Base-by-base conservation (phyloP, 2,888 invertebrate genomes). In the Exocentrus adspersus region DNA sequence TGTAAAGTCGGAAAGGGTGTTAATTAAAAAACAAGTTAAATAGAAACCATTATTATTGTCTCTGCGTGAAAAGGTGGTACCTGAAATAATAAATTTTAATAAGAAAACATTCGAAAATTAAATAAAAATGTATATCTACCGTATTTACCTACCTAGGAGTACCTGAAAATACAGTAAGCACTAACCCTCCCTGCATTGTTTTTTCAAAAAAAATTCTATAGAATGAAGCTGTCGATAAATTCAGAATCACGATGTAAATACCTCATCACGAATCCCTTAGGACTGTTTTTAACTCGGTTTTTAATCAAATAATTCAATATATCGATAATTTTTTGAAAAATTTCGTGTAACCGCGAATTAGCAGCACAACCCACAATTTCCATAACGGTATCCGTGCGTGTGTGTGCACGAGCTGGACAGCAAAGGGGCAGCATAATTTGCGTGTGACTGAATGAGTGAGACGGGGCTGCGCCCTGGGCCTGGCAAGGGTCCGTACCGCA, bases 401-500 rank as follows among this genome's bases (percentile, higher is more conserved):
- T 54, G 43, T 54, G 54, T n/a, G n/a, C n/a, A n/a, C 28, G 54
- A 54, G 42, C 54, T 54, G 54, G 54, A 54, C 54, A 43, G 43
- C 41, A 19, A n/a, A n/a, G n/a, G 41, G 2, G n/a, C 37, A 24
- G 24, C 24, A 7, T 32, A 28, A 20, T 53, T 53, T 43, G 54
- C 43, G 12, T 37, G n/a, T n/a, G n/a, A n/a, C n/a, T n/a, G 37
- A 37, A n/a, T 37, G 24, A 43, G 28, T 54, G 43, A 54, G 43
- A 24, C 7, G 3, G 43, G 54, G 43, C 54, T 54, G 54, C 54
- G 42, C 54, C 54, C 43, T 42, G 54, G 54, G 54, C 54, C 54
- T 54, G 54, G 54, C 54, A 54, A 54, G 54, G 54, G 54, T 54
- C 54, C 54, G 30, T 28, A 54, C 43, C 28, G 54, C 54, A 54